Conservation (phyloP, 1,140 invertebrate species). For the Leptinotarsa defecta region DNA sequence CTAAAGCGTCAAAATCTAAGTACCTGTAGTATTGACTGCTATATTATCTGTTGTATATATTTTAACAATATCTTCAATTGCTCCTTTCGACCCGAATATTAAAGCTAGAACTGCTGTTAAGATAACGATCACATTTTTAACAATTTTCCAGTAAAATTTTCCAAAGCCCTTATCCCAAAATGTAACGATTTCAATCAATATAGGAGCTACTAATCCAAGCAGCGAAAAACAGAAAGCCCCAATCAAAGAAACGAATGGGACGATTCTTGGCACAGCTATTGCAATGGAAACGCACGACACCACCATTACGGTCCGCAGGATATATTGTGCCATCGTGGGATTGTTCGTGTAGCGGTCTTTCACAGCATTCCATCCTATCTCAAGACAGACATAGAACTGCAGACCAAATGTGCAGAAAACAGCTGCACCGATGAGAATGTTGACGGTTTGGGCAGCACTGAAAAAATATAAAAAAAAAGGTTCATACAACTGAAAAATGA, state of each 20-base stretch:
- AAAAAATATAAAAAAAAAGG: slow-evolving; percentile 43
- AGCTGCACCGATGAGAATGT: slow-evolving; percentile 83
- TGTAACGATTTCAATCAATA: slow-evolving; percentile 82
- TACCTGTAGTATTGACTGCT: neutral
- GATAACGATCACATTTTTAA: slow-evolving; percentile 77
- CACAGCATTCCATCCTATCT: slow-evolving; percentile 76
- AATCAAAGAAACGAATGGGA: slow-evolving; percentile 89
- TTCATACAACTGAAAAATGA: no score
- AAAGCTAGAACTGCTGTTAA: slow-evolving; percentile 77
- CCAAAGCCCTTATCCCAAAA: slow-evolving; percentile 79
- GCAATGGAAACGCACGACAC: slow-evolving; percentile 77
- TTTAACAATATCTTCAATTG: slow-evolving; percentile 70
- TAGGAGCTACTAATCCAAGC: slow-evolving; percentile 89
- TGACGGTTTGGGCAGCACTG: slow-evolving; percentile 84
- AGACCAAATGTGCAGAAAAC: slow-evolving; percentile 94
- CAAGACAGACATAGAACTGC: slow-evolving; percentile 93
- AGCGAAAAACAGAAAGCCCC: slow-evolving; percentile 94
- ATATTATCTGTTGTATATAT: slow-evolving; percentile 47
- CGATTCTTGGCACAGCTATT: slow-evolving; percentile 84
- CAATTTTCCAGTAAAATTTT: slow-evolving; percentile 69
- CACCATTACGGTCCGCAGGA: slow-evolving; percentile 70
- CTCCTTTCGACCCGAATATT: slow-evolving; percentile 78
- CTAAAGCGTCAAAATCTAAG: no score
- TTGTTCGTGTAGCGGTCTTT: slow-evolving; percentile 72
- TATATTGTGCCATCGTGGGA: slow-evolving; percentile 75